These are phyloP conservation scores for Anoplius nigerrimus DNA, from an alignment of 2,888 invertebrate genomes.

Conservation along the genomic window DNA sequence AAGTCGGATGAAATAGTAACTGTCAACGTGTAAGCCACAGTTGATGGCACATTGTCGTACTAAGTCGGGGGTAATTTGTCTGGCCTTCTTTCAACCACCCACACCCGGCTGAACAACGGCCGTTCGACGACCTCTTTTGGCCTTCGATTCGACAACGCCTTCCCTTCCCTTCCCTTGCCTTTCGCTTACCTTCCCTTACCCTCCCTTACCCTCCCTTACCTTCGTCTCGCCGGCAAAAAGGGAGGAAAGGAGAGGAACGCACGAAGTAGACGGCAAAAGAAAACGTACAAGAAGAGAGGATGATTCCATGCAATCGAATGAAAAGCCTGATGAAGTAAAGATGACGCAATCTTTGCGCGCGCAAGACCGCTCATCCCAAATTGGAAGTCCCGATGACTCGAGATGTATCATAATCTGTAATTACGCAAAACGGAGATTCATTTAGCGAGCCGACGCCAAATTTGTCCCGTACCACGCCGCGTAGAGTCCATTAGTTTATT, in stretches of 20 bases:
- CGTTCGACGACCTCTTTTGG: conserved; percentile 59
- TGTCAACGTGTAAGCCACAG: conserved; percentile 66
- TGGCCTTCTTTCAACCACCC: conserved; percentile 60
- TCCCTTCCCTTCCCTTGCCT: conserved; percentile 17
- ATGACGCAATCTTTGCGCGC: not conserved
- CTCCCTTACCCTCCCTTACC: not conserved
- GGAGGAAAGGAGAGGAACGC: conserved; percentile 11
- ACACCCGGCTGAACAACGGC: conserved; percentile 50
- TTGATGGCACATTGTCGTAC: conserved; percentile 68
- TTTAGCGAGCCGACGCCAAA: too few species aligned
- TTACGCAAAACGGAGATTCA: too few species aligned
- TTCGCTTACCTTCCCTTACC: not conserved
- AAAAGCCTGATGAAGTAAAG: conserved; percentile 25
- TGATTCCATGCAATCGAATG: conserved; percentile 5
- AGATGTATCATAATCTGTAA: too few species aligned
- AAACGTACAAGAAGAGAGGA: not conserved
- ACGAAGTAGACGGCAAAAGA: not conserved
- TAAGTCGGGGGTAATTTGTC: conserved; percentile 63
- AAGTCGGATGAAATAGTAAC: conserved; percentile 61
- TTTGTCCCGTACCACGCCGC: too few species aligned
- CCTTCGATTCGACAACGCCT: conserved; percentile 57
- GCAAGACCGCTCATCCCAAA: too few species aligned
- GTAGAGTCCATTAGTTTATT: too few species aligned
- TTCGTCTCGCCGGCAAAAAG: not conserved
- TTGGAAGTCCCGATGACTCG: too few species aligned